Conservation (phyloP, 2,113 vertebrate species). For the Megalops atlanticus region DNA sequence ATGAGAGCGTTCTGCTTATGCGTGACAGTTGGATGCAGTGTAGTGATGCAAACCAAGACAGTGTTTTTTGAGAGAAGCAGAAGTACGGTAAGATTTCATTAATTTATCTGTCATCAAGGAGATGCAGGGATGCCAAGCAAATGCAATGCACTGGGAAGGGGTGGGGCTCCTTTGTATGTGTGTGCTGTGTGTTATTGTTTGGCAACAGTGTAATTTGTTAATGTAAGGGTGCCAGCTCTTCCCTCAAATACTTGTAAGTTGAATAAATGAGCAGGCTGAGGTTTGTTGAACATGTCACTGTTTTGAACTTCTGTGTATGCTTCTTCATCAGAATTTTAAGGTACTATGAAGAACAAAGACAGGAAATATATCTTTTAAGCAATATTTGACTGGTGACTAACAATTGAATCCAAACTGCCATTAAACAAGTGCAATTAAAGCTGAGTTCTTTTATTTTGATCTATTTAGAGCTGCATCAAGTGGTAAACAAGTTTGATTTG, state of each 20-base stretch:
- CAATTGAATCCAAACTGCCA: neutral
- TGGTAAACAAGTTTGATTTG: neutral
- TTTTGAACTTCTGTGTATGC: neutral
- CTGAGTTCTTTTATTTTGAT: neutral
- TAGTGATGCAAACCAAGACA: neutral
- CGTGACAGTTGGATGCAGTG: conserved; percentile 1
- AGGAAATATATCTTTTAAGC: neutral
- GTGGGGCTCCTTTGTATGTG: neutral
- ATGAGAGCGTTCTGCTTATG: neutral
- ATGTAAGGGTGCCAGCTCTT: neutral
- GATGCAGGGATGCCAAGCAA: neutral
- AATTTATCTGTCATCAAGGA: neutral
- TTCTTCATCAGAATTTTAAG: neutral
- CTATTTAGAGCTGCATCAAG: conserved; percentile 7
- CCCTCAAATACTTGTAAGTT: neutral
- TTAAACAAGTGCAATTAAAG: neutral
- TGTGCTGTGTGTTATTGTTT: neutral
- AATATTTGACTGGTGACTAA: neutral
- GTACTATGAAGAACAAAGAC: neutral
- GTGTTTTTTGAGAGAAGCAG: neutral
- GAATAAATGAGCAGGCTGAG: neutral
- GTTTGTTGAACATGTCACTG: neutral
- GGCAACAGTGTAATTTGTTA: neutral
- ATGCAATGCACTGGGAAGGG: neutral
- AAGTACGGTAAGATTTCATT: neutral